A percentile compares a stretch with the other conserved stretches of the same genome.
Evolutionary conservation across 92 coral and sea anemone species (phyloP).

Genomic region (Palythoa heliodiscus): DNA sequence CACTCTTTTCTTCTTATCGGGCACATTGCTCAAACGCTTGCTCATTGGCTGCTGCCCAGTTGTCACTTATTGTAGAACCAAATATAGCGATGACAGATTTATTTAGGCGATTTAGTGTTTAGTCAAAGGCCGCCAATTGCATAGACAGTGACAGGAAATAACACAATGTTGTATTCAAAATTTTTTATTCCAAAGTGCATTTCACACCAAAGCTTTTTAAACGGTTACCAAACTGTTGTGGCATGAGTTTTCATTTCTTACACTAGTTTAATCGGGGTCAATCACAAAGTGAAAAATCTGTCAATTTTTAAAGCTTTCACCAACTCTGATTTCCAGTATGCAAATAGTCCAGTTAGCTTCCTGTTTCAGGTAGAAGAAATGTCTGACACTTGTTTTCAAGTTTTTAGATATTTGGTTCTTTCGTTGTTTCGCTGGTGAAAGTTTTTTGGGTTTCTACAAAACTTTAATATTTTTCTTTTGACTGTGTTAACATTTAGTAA

Average conservation of each 20-base stretch:
- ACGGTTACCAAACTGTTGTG: background rate
- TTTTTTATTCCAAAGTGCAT: slow-evolving; percentile 16
- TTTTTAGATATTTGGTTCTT: background rate
- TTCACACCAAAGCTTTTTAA: slow-evolving; percentile 19
- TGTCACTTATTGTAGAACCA: slow-evolving; percentile 38
- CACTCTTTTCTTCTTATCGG: slow-evolving; percentile 45
- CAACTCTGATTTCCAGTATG: slow-evolving; percentile 25
- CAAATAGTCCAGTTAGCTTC: slow-evolving; percentile 30
- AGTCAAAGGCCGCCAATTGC: slow-evolving; percentile 39
- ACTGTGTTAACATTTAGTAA: background rate
- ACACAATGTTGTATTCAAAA: slow-evolving; percentile 23
- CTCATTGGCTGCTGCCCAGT: slow-evolving; percentile 30
- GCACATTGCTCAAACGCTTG: slow-evolving; percentile 36
- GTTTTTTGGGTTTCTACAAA: background rate
- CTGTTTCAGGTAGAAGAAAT: slow-evolving; percentile 20
- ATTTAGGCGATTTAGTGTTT: slow-evolving; percentile 30
- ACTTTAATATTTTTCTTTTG: background rate
- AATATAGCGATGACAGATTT: slow-evolving; percentile 45
- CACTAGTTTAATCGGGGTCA: background rate
- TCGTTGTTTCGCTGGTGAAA: background rate
- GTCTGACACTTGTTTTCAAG: background rate
- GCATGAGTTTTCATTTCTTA: background rate
- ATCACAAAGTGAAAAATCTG: background rate
- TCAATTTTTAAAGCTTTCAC: background rate
- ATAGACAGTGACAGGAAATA: slow-evolving; percentile 38